Conservation (phyloP, 2,113 vertebrate genomes). For the Trichomycterus rosablanca region DNA sequence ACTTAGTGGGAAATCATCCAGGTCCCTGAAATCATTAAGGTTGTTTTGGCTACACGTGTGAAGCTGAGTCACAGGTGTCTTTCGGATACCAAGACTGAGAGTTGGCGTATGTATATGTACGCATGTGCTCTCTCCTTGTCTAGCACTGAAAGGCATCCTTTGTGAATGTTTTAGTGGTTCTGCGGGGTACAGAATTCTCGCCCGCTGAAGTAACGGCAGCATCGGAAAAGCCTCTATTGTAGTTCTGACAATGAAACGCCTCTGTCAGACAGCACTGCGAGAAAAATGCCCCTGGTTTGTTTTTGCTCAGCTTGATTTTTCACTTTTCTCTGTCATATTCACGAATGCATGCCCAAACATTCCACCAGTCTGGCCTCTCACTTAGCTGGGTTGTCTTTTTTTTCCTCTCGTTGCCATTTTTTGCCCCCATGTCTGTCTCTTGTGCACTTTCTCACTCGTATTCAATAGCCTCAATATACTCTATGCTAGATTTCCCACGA, state of each 20-base stretch:
- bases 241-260: conserved; percentile 76
- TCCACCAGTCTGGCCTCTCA: conserved; percentile 68
- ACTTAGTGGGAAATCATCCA: no score
- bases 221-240: conserved; percentile 79
- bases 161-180: conserved; percentile 64
- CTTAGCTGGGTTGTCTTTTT: conserved; percentile 55
- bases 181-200: conserved; percentile 72
- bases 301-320: conserved; percentile 69
- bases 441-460: conserved; percentile 32
- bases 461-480: conserved; percentile 25
- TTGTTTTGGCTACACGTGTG: no score
- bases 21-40: no score
- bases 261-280: conserved; percentile 68
- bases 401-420: conserved; percentile 26
- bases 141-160: conserved; percentile 68
- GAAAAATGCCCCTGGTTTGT: conserved; percentile 71
- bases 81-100: conserved; percentile 53
- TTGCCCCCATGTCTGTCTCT: conserved; percentile 36
- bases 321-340: conserved; percentile 72
- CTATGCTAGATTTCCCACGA: conserved; percentile 18
- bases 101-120: conserved; percentile 54
- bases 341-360: conserved; percentile 67
- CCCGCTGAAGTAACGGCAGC: conserved; percentile 77
- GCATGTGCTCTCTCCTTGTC: conserved; percentile 59
- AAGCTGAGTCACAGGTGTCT: conserved; percentile 55